These are phyloP conservation scores for Chascanopsetta lugubris DNA, from an alignment of 2,113 vertebrate species.

Conservation along the genomic window DNA sequence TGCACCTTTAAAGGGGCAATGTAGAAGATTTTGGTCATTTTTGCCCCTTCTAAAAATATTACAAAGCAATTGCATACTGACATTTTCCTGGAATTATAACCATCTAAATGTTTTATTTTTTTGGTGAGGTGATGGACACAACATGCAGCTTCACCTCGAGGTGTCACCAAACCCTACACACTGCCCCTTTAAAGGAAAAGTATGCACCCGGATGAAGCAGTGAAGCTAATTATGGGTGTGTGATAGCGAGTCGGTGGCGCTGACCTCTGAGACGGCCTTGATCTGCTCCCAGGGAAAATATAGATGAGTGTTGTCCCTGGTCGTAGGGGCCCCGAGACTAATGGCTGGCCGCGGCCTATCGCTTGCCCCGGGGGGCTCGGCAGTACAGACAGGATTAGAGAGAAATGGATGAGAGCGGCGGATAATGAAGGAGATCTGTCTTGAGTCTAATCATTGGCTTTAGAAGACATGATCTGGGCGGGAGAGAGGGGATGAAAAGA, in stretches of 20 bases:
- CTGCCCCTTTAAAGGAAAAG: slow-evolving; percentile 7
- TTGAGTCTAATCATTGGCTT: slow-evolving; percentile 73
- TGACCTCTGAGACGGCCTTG: slow-evolving; percentile 47
- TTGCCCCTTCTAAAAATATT: too few species aligned
- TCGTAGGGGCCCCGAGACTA: slow-evolving; percentile 53
- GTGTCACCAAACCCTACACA: too few species aligned
- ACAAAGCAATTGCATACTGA: too few species aligned
- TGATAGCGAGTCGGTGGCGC: slow-evolving; percentile 12
- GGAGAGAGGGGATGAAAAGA: slow-evolving; percentile 37
- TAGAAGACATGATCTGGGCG: slow-evolving; percentile 60
- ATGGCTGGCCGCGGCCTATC: slow-evolving; percentile 60
- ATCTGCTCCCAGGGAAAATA: slow-evolving; percentile 49
- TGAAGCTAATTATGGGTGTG: slow-evolving; percentile 6
- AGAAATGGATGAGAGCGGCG: slow-evolving; percentile 64
- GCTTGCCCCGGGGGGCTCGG: slow-evolving; percentile 35
- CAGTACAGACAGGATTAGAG: slow-evolving; percentile 70
- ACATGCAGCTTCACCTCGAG: too few species aligned
- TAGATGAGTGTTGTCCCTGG: slow-evolving; percentile 41
- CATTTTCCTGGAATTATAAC: too few species aligned
- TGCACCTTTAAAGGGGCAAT: too few species aligned
- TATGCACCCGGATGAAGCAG: slow-evolving; percentile 1
- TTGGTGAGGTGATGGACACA: too few species aligned
- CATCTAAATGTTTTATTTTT: too few species aligned
- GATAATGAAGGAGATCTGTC: slow-evolving; percentile 74
- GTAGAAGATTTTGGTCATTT: too few species aligned